Percentiles rank a stretch among this genome's conserved stretches.
Conservation (phyloP, 1,140 invertebrate species). For the Rhopalosiphum padi region DNA sequence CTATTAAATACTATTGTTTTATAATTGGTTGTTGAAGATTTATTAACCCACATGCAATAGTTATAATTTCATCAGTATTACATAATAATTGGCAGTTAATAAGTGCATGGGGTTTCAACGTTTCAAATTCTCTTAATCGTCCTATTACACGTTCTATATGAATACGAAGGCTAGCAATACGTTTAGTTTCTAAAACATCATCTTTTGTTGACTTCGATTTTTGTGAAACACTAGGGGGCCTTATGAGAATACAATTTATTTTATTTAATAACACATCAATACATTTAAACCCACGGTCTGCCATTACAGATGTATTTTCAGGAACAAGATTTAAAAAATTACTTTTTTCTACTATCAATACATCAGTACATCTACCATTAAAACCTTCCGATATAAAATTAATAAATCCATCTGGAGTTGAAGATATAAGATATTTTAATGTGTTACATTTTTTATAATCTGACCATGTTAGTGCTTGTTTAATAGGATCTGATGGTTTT, state of each 20-base stretch:
- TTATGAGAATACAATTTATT: too few species aligned
- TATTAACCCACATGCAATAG: not conserved
- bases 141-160: not conserved
- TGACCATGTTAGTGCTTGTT: slow-evolving; percentile 65
- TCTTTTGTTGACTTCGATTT: too few species aligned
- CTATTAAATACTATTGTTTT: slow-evolving; percentile 8
- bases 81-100: too few species aligned
- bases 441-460: slow-evolving; percentile 66
- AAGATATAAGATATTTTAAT: slow-evolving; percentile 65
- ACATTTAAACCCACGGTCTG: slow-evolving; percentile 63
- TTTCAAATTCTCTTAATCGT: too few species aligned
- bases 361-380: slow-evolving; percentile 63
- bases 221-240: too few species aligned
- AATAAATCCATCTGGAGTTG: slow-evolving; percentile 64
- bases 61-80: not conserved
- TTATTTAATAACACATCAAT: slow-evolving; percentile 59
- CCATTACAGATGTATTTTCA: slow-evolving; percentile 61
- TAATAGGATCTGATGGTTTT: slow-evolving; percentile 63
- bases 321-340: slow-evolving; percentile 62
- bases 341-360: slow-evolving; percentile 62
- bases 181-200: too few species aligned
- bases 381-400: slow-evolving; percentile 64
- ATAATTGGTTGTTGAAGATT: not conserved
- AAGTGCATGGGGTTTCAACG: too few species aligned
- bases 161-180: too few species aligned